Evolutionary conservation across 2,113 vertebrate species (phyloP).

Genomic region (Orientallactaga bullata): DNA sequence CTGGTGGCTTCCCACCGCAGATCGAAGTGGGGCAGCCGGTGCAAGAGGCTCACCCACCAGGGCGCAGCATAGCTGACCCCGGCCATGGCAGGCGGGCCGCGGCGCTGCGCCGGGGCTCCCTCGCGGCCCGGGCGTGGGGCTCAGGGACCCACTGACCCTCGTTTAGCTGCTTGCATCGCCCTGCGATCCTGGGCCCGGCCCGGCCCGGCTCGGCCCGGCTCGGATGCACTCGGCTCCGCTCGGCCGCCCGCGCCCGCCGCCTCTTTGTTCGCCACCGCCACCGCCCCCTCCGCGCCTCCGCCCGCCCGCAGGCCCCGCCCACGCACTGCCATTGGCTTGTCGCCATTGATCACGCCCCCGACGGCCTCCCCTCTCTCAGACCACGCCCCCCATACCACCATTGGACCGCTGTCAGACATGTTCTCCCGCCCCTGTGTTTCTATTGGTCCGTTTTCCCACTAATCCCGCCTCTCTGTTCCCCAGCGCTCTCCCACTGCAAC

Average conservation of each 20-base stretch:
- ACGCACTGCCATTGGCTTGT: background rate
- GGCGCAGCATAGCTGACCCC: constrained; percentile 96
- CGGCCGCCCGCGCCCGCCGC: constrained; percentile 76
- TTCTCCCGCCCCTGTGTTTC: background rate
- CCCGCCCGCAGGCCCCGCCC: constrained; percentile 32
- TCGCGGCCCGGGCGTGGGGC: background rate
- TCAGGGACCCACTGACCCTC: constrained; percentile 66
- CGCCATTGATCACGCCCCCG: background rate
- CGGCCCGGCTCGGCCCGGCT: constrained; percentile 75
- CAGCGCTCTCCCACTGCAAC: fast-evolving
- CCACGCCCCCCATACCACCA: background rate
- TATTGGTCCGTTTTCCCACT: background rate
- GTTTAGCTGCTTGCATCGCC: constrained; percentile 57
- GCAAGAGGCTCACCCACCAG: constrained; percentile 97
- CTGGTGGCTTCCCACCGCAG: constrained; percentile 93
- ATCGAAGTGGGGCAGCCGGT: constrained; percentile 95
- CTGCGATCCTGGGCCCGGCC: constrained; percentile 62
- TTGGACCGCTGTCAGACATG: background rate
- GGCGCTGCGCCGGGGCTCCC: constrained; percentile 18
- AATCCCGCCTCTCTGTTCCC: background rate
- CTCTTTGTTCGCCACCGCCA: constrained; percentile 82
- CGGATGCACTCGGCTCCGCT: constrained; percentile 66
- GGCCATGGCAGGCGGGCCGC: constrained; percentile 88
- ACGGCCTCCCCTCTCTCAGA: too few species aligned
- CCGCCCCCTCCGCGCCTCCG: constrained; percentile 51